Evolutionary conservation across 2,113 vertebrate species (phyloP), one percentile per base, ranked within the genome.

Genomic region (Mus pahari): DNA sequence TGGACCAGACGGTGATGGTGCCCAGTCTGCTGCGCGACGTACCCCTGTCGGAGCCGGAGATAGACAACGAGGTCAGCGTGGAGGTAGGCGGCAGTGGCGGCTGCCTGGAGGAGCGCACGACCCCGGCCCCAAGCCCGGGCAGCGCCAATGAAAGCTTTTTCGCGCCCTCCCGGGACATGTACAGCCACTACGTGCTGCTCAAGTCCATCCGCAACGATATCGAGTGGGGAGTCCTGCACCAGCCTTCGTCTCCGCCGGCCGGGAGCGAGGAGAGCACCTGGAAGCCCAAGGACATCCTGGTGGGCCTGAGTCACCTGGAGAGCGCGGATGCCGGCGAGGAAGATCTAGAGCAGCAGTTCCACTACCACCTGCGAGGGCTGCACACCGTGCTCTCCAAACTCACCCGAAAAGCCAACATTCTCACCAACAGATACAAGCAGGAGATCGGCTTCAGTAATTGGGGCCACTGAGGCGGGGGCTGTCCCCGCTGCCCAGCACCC

Each of bases 1-100:
- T 99, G 99, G 99, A 99, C 98, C 99, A 99, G 98, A 99, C 99
- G 1, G 99, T 99, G 95, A 99, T 99, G 99, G 99, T 99, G 95
- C 99, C 99, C 62, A 99, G 99, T 96, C 98, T 99, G 97, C 98
- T 99, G 96, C 98, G 99, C 90, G 99, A 99, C 86, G 99, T 99
- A 97, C 99, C 99, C n/a, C 98, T 99, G 96, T 98, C 98, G 58
- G 98, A 99, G 93, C 98, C 98, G 22, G 98, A 98, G 96, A 97
- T 99, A 96, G 98, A 99, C 86, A 98, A 98, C 86, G 98, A 98
- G 3, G 97, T 97, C 71, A 96, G 97, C 10, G 93, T 96, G 60
- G 98, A 98, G 94, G 98, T 98, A 24, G 89, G 97, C 50, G 96
- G 96, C 90, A 95, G 95, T 1, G 96, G 97, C 90, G 92, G 96